Base-by-base conservation (phyloP, 2,113 vertebrate species). In the Hyla sarda region DNA sequence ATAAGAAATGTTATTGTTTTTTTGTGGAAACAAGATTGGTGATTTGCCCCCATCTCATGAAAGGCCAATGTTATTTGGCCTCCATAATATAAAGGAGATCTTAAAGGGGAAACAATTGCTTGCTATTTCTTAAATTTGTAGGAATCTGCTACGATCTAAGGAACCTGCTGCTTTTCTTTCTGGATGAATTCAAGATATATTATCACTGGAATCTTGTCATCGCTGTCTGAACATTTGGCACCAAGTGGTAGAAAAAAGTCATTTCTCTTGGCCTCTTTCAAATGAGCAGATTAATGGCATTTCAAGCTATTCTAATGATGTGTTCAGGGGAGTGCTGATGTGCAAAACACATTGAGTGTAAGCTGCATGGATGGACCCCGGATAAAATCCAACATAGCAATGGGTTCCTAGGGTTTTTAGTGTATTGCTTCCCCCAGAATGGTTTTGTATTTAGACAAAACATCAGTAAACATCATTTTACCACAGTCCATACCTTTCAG, bases 221-320 rank as follows among this genome's bases (percentile, higher is more conserved):
- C 32, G 34, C 34, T 71, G 30, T 67, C 62, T 67, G 62, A 37
- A 71, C 67, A 71, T 71, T 71, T 71, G 32, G 17, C 34, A 71
- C 34, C 34, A 69, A 34, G 17, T 71, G 67, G 17, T 17, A 67
- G 32, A 41, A 71, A 69, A 71, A 14, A 71, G 67, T 21, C 16
- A 71, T 71, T 41, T 71, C 34, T 41, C 34, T 41, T 37, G 67
- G 17, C 67, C 32, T 71, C 19, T 71, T 71, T 71, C 32, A 37
- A 37, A 37, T 71, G 19, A 71, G 32, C 67, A 71, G 67, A 71
- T 71, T 67, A 71, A 37, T 37, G 34, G 67, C 67, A 37, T 71
- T 71, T 71, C 32, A 71, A 37, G 34, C 67, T 37, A 9, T 37
- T 21, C 67, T 37, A 37, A 71, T 37, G 32, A 37, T 71, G 34